These are phyloP conservation scores for Sesia bembeciformis DNA, from an alignment of 2,888 invertebrate genomes.

Conservation along the genomic window DNA sequence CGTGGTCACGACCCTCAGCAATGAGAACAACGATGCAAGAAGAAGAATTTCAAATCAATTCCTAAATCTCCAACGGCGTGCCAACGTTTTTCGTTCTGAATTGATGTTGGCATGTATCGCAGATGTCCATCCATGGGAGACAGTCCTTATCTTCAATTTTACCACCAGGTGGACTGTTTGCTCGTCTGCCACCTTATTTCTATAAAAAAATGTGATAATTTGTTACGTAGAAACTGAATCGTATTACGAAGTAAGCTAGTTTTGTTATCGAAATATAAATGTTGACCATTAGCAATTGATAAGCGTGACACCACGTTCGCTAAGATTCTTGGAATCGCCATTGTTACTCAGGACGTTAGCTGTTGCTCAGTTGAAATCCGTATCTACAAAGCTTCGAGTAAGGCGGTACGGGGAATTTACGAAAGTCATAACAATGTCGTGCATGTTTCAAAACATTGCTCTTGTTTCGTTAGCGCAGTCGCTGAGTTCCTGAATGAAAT, in stretches of 20 bases:
- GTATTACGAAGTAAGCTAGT: too few species aligned
- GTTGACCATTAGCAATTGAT: too few species aligned
- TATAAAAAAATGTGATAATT: too few species aligned
- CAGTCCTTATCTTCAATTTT: neutral
- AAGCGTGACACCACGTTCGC: too few species aligned
- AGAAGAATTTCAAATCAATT: too few species aligned
- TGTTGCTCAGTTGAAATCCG: neutral
- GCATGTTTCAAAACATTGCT: conserved; percentile 6
- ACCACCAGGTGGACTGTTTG: neutral
- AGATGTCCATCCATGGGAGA: neutral
- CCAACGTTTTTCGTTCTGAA: too few species aligned
- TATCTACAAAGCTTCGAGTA: neutral
- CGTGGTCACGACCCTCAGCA: too few species aligned
- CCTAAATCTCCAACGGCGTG: too few species aligned
- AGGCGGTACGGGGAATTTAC: neutral
- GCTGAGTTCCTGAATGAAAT: neutral
- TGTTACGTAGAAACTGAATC: too few species aligned
- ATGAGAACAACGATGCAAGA: too few species aligned
- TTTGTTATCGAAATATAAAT: too few species aligned
- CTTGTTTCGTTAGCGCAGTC: neutral
- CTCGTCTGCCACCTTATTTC: neutral
- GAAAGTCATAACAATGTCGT: conserved; percentile 4
- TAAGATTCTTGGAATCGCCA: neutral
- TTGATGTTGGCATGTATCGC: too few species aligned
- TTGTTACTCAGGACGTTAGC: neutral